Conservation (phyloP, 2,888 invertebrate genomes). For the Drosophila maculinotata region DNA sequence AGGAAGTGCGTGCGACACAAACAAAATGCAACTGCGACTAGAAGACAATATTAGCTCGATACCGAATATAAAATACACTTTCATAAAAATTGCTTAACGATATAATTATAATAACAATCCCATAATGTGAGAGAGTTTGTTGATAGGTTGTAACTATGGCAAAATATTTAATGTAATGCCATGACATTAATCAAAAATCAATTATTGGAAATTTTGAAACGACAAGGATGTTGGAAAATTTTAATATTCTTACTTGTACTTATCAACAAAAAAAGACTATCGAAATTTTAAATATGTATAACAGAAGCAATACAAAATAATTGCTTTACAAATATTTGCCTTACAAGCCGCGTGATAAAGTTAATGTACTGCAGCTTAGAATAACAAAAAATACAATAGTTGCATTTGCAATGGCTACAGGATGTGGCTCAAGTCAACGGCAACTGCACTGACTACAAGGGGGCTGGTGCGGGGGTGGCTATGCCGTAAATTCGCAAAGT, state of each 20-base stretch:
- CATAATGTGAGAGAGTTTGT: too few species aligned
- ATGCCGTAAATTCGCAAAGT: conserved; percentile 78
- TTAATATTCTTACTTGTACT: too few species aligned
- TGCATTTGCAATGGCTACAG: conserved; percentile 45
- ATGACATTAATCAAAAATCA: too few species aligned
- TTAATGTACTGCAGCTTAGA: conserved; percentile 1
- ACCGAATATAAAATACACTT: conserved; percentile 21
- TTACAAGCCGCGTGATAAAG: conserved; percentile 5
- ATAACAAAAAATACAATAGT: conserved; percentile 22
- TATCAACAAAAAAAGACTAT: too few species aligned
- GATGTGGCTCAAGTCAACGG: conserved; percentile 52
- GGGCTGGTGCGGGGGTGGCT: conserved; percentile 2
- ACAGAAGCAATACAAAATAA: too few species aligned
- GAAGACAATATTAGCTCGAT: background rate
- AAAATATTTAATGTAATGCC: too few species aligned
- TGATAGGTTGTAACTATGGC: too few species aligned
- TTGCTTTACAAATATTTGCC: too few species aligned
- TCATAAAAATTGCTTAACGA: background rate
- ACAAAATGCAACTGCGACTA: conserved; percentile 50
- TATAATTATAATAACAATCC: too few species aligned
- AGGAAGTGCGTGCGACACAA: conserved; percentile 53
- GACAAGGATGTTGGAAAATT: too few species aligned
- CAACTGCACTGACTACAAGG: conserved; percentile 23
- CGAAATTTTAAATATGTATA: too few species aligned
- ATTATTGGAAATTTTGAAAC: too few species aligned